phyloP scores from a whole-genome alignment of 2,888 invertebrate genomes.

The Eristalis arbustorum region DNA sequence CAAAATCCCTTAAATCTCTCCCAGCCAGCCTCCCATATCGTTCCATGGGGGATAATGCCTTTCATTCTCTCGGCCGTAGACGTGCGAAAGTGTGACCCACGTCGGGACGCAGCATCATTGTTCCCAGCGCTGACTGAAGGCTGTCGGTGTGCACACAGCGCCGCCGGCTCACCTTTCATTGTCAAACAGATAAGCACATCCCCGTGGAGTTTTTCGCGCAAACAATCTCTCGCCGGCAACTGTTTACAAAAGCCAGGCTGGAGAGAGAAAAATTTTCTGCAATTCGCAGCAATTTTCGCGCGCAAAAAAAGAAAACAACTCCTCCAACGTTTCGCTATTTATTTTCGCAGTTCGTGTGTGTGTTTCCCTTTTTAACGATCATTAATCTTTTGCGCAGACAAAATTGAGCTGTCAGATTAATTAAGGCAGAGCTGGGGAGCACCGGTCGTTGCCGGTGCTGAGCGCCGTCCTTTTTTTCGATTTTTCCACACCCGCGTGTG shows the following conservation, averaged over 20 bases:
- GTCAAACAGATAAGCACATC: not conserved
- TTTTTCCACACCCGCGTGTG: not conserved
- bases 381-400: constrained; percentile 11
- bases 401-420: constrained; percentile 62
- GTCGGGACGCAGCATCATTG: too few relatives aligned
- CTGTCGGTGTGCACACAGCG: not conserved
- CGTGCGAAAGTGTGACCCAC: too few relatives aligned
- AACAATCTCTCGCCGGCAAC: not conserved
- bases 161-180: not conserved
- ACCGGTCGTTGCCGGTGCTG: not conserved
- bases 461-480: not conserved
- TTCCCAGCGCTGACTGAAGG: not conserved
- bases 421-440: constrained; percentile 41
- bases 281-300: not conserved
- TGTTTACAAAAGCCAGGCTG: not conserved
- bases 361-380: not conserved
- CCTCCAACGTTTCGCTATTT: not conserved
- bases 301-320: too few relatives aligned
- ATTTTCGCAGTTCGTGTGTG: not conserved
- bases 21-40: too few relatives aligned
- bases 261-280: not conserved
- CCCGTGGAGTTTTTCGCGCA: not conserved
- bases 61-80: too few relatives aligned
- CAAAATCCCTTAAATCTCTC: too few relatives aligned
- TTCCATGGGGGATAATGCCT: too few relatives aligned